Base-by-base conservation (phyloP, 2,113 vertebrate genomes). In the Nyctereutes procyonoides region DNA sequence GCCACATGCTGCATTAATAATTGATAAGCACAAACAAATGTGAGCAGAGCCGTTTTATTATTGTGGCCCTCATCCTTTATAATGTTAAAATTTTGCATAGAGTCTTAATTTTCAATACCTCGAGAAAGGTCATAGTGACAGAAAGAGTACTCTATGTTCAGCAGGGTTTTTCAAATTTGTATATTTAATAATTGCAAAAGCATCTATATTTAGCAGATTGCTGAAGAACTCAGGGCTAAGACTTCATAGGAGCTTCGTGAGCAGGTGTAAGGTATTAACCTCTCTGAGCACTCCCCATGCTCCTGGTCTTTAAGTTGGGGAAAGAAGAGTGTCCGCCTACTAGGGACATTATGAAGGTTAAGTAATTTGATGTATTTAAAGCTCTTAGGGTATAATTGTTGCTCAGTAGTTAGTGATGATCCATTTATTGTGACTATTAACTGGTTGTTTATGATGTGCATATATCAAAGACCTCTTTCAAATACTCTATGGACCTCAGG, bases 11-110 rank as follows among this genome's bases (percentile, higher is more conserved):
- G 74, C 5, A 14, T 83, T 81, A 95, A 95, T 96, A 90, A 97
- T 90, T 88, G 96, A 96, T 77, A 88, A 86, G 30, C 58, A 97
- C 71, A 93, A 69, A 58, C 74, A 86, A 71, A 76, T 32, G 56
- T 60, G 56, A 53, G 24, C 48, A 32, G 58, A 58, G 35, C 71
- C 35, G 55, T 94, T 82, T 97, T 81, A 94, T 92, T 15, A 51
- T 62, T 67, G 14, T 0, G n/a, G 19, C 30, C 79, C 80, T 58
- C 71, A 65, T 79, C 90, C 71, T 90, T 82, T 65, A 15, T 43
- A 62, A 96, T 96, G 83, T 60, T 53, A 60, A 82, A 95, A 56
- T 35, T 97, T 89, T 74, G 55, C 62, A 7, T 28, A 32, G 2
- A 91, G 48, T 62, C 74, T 90, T 85, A 58, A 16, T 65, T 88